These are phyloP conservation scores for Danio choprae DNA, from an alignment of 2,797 vertebrate species.

Conservation along the genomic window DNA sequence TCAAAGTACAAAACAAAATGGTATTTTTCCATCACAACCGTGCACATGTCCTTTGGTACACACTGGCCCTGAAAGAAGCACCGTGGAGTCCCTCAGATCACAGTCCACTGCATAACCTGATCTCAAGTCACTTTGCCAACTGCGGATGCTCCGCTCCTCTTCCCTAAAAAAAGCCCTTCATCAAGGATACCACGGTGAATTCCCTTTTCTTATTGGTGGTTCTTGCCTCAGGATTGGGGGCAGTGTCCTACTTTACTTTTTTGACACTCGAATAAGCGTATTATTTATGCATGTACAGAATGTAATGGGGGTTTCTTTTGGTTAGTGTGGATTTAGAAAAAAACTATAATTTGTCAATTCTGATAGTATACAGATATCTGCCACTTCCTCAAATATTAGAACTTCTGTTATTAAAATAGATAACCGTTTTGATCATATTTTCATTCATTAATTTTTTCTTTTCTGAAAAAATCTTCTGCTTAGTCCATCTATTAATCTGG, in stretches of 20 bases:
- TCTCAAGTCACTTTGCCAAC: background rate
- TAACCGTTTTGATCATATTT: no score
- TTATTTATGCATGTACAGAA: background rate
- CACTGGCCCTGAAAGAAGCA: background rate
- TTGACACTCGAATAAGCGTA: background rate
- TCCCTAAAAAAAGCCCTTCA: slow-evolving; percentile 16
- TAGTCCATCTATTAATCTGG: no score
- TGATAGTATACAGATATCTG: no score
- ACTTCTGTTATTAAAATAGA: no score
- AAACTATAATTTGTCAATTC: no score
- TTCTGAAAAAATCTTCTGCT: no score
- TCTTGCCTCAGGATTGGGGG: background rate
- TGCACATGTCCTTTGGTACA: background rate
- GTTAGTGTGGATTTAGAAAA: no score
- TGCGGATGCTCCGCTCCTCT: background rate
- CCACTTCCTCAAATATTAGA: no score
- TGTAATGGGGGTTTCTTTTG: no score
- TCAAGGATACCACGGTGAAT: background rate
- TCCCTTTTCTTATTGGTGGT: slow-evolving; percentile 1
- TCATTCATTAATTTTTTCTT: no score
- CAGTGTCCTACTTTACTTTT: slow-evolving; percentile 4
- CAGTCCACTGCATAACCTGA: background rate
- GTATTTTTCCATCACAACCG: background rate
- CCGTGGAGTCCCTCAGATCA: slow-evolving; percentile 3
- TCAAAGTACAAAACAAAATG: background rate